Conservation (phyloP, 64 coral and sea anemone genomes). For the Platygyra sinensis region DNA sequence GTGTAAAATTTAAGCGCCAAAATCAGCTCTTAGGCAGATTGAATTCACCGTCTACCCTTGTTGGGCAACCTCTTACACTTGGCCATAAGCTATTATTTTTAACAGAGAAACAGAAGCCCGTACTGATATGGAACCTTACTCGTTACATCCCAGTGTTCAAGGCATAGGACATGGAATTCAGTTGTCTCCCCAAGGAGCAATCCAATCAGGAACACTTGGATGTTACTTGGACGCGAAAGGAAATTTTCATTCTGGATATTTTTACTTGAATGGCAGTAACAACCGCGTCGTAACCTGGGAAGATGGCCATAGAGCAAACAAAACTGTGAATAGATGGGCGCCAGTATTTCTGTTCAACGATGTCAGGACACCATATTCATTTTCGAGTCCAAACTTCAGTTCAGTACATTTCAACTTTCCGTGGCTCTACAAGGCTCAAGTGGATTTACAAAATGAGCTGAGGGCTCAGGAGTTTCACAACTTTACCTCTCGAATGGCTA, state of each 20-base stretch:
- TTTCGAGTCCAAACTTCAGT: background rate
- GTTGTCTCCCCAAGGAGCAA: background rate
- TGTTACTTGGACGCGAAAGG: background rate
- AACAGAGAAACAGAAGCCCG: too few relatives aligned
- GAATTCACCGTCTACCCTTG: too few relatives aligned
- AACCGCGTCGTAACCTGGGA: background rate
- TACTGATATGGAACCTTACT: too few relatives aligned
- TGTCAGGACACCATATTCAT: background rate
- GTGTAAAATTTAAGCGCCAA: too few relatives aligned
- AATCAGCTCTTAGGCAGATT: too few relatives aligned
- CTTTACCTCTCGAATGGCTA: too few relatives aligned
- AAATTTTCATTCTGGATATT: background rate
- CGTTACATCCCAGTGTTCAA: background rate
- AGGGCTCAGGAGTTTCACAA: too few relatives aligned
- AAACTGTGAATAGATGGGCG: background rate
- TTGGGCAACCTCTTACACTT: too few relatives aligned
- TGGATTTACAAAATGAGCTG: too few relatives aligned
- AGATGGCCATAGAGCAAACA: background rate
- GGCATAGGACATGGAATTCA: background rate
- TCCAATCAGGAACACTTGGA: background rate
- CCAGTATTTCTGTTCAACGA: background rate
- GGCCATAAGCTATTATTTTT: too few relatives aligned
- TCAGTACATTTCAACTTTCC: background rate
- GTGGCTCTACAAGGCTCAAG: background rate
- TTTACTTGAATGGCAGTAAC: conserved; percentile 2